Conservation (phyloP, 92 coral and sea anemone species). For the Phenganax subtilis region DNA sequence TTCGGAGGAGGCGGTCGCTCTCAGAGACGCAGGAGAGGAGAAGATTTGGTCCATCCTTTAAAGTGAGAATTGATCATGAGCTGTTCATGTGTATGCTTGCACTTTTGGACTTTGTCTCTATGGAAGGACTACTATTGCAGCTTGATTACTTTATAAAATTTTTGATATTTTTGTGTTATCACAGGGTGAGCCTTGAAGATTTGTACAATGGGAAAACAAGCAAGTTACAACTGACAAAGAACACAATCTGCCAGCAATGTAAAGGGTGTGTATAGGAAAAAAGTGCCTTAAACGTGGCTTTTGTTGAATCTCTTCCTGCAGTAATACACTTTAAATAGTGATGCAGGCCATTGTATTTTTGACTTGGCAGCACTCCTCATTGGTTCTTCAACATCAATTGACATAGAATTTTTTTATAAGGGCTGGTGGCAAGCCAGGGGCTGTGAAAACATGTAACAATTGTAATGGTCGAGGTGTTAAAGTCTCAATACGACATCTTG, state of each 20-base stretch:
- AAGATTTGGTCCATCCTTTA: constrained; percentile 85
- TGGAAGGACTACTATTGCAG: neutral
- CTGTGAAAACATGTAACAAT: constrained; percentile 69
- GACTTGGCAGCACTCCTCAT: too few species aligned
- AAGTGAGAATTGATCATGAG: constrained; percentile 51
- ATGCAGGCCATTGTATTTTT: neutral
- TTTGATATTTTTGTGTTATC: neutral
- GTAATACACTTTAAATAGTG: too few species aligned
- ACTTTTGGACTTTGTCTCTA: neutral
- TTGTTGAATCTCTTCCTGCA: too few species aligned
- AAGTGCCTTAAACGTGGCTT: too few species aligned
- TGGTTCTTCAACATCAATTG: neutral
- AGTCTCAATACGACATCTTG: constrained; percentile 73
- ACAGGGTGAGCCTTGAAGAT: constrained; percentile 84
- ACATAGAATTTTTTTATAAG: constrained; percentile 24
- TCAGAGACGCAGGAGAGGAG: constrained; percentile 78
- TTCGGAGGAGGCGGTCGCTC: constrained; percentile 30
- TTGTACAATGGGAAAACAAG: constrained; percentile 87
- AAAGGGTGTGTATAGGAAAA: constrained; percentile 64
- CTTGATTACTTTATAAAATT: neutral
- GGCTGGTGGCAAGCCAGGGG: constrained; percentile 89
- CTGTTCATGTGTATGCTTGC: neutral
- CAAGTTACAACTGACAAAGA: constrained; percentile 85
- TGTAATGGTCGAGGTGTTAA: constrained; percentile 87
- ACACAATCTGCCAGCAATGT: constrained; percentile 75